Percentiles rank a stretch among this genome's conserved stretches.
These are phyloP conservation scores for Tenthredo mesomela DNA, from an alignment of 2,888 invertebrate genomes.

Conservation along the genomic window DNA sequence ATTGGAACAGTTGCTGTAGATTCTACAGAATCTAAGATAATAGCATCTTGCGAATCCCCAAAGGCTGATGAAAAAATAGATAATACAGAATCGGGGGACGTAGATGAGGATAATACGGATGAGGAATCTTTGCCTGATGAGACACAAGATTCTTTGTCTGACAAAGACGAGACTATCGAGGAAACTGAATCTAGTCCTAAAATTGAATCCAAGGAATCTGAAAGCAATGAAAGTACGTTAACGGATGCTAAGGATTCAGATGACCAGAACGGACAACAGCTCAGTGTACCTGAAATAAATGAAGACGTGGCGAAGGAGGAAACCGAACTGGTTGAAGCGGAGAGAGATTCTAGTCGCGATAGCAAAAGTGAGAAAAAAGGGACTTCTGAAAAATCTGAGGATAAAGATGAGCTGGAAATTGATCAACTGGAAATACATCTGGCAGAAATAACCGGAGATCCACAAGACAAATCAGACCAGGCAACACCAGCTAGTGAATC, in stretches of 20 bases:
- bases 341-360: constrained; percentile 65
- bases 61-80: constrained; percentile 53
- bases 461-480: constrained; percentile 62
- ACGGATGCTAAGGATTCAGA: constrained; percentile 53
- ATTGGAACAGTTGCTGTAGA: constrained; percentile 75
- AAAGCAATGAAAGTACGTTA: constrained; percentile 31
- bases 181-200: constrained; percentile 43
- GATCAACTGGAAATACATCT: constrained; percentile 69
- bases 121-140: constrained; percentile 57
- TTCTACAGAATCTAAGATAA: constrained; percentile 66
- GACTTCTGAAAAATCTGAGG: constrained; percentile 54
- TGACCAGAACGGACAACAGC: constrained; percentile 51
- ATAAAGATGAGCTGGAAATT: constrained; percentile 49
- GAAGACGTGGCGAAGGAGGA: constrained; percentile 71
- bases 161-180: constrained; percentile 10
- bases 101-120: constrained; percentile 40
- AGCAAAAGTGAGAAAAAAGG: constrained; percentile 56
- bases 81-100: constrained; percentile 38
- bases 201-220: constrained; percentile 31
- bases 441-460: constrained; percentile 70
- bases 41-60: constrained; percentile 49
- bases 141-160: constrained; percentile 54
- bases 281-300: constrained; percentile 26
- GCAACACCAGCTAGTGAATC: constrained; percentile 64
- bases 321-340: constrained; percentile 76